These are phyloP conservation scores for Gadus macrocephalus DNA, from an alignment of 2,113 vertebrate species.

Conservation along the genomic window DNA sequence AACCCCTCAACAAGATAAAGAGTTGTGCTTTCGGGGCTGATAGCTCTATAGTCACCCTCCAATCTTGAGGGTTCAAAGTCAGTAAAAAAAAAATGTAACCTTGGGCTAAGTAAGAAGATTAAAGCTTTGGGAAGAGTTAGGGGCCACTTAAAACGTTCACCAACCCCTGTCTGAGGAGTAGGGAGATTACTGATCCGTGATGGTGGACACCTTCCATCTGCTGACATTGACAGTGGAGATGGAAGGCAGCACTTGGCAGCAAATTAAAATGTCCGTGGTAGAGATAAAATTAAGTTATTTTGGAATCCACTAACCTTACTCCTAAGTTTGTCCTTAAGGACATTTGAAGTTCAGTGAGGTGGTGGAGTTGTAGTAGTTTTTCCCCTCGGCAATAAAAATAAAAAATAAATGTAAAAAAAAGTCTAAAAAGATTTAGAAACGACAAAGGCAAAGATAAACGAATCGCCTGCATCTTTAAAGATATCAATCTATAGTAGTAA, in stretches of 20 bases:
- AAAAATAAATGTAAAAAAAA: conserved; percentile 34
- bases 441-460: conserved; percentile 19
- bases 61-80: conserved; percentile 25
- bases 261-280: conserved; percentile 48
- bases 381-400: conserved; percentile 38
- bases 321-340: conserved; percentile 60
- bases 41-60: background rate
- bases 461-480: background rate
- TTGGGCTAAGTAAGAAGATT: conserved; percentile 45
- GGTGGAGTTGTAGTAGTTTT: conserved; percentile 53
- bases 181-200: conserved; percentile 52
- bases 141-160: conserved; percentile 54
- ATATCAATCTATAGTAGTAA: background rate
- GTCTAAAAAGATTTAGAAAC: conserved; percentile 1
- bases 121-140: conserved; percentile 48
- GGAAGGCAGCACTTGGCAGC: conserved; percentile 51
- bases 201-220: conserved; percentile 62
- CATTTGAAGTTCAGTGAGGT: conserved; percentile 61
- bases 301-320: conserved; percentile 47
- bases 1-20: too few relatives aligned
- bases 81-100: conserved; percentile 45
- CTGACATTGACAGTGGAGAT: conserved; percentile 46
- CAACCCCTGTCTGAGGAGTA: conserved; percentile 45
- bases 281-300: conserved; percentile 54
- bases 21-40: too few relatives aligned